phyloP scores from a whole-genome alignment of 2,888 invertebrate species.

The Dynastes maya region DNA sequence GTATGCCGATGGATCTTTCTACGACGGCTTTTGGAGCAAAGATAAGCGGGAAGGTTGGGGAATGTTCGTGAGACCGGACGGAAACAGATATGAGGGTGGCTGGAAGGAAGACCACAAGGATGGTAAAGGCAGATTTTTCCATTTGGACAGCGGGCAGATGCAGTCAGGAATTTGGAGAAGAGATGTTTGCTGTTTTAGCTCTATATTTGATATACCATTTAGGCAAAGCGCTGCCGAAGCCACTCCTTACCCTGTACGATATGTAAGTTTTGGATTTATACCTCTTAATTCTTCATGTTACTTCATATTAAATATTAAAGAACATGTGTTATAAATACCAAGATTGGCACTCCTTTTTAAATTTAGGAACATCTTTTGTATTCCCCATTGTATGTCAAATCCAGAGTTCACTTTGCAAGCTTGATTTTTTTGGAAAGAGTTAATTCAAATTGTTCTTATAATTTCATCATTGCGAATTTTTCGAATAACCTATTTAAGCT shows the following conservation, averaged over 20 bases:
- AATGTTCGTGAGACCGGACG: constrained; percentile 60
- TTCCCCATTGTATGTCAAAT: too few species aligned
- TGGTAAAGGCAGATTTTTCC: constrained; percentile 78
- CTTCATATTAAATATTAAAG: too few species aligned
- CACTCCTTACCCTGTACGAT: constrained; percentile 74
- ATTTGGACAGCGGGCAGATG: constrained; percentile 77
- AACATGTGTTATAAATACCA: too few species aligned
- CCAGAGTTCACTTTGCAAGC: too few species aligned
- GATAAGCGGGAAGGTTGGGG: constrained; percentile 61
- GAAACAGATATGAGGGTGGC: constrained; percentile 76
- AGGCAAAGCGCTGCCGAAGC: constrained; percentile 74
- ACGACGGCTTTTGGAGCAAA: constrained; percentile 76
- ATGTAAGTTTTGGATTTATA: constrained; percentile 64
- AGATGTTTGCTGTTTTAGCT: constrained; percentile 74
- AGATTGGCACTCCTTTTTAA: too few species aligned
- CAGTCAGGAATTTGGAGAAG: constrained; percentile 78
- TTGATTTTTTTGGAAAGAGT: too few species aligned
- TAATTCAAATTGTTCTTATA: too few species aligned
- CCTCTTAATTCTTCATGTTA: too few species aligned
- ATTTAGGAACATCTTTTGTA: too few species aligned
- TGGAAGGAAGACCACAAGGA: constrained; percentile 75
- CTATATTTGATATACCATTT: constrained; percentile 75
- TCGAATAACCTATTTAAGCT: too few species aligned
- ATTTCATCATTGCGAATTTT: too few species aligned
- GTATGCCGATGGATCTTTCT: constrained; percentile 75